Evolutionary conservation across 2,113 vertebrate species (phyloP).

Genomic region (Neogale vison): DNA sequence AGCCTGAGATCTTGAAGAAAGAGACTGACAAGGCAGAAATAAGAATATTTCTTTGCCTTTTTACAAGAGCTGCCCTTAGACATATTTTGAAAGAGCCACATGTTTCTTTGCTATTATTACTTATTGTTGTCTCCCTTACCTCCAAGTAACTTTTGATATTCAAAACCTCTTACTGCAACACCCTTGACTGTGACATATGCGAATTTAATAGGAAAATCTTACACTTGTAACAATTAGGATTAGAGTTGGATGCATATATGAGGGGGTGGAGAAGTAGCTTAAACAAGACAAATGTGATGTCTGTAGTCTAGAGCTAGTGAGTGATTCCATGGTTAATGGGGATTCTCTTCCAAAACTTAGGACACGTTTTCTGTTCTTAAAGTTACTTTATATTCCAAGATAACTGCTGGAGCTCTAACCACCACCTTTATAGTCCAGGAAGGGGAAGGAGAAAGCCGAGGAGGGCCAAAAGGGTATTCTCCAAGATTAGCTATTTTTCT

Average conservation of each 20-base stretch:
- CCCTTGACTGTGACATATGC: background rate
- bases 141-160: background rate
- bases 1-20: background rate
- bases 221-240: background rate
- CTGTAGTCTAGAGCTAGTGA: background rate
- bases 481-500: background rate
- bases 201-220: background rate
- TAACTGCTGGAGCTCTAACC: background rate
- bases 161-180: background rate
- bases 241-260: background rate
- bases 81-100: background rate
- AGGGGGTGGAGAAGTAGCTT: background rate
- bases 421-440: background rate
- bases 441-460: background rate
- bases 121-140: background rate
- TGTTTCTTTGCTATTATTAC: background rate
- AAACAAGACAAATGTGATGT: background rate
- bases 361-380: background rate
- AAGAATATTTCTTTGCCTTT: background rate
- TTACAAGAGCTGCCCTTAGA: background rate
- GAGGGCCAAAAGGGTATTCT: background rate
- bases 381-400: background rate
- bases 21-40: background rate
- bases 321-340: background rate
- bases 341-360: background rate